Conservation (phyloP, 2,797 vertebrate genomes). For the Takifugu ocellatus region DNA sequence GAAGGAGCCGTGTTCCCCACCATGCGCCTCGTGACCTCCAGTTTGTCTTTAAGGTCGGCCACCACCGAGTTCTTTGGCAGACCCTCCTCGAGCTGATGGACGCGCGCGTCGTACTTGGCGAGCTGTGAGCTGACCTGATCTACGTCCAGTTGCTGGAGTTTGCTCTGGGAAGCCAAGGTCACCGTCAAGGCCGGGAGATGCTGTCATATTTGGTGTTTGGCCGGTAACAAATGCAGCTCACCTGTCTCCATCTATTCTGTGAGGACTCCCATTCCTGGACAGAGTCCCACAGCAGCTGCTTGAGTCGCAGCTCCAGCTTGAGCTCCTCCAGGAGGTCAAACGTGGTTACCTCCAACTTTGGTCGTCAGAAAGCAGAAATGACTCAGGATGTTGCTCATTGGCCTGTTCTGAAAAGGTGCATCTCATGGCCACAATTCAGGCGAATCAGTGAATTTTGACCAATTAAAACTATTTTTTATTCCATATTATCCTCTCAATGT, state of each 20-base stretch:
- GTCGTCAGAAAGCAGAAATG: conserved; percentile 2
- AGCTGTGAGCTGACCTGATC: conserved; percentile 77
- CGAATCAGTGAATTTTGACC: neutral
- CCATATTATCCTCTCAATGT: no score
- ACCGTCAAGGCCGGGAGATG: conserved; percentile 34
- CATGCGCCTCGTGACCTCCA: conserved; percentile 81
- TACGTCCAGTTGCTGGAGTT: conserved; percentile 74
- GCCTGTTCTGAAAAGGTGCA: neutral
- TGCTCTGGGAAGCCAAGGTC: conserved; percentile 47
- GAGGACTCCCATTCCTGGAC: conserved; percentile 79
- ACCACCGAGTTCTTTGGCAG: conserved; percentile 79
- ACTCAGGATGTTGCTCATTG: neutral
- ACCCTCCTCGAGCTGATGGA: conserved; percentile 83
- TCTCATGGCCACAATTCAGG: neutral
- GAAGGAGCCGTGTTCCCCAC: conserved; percentile 53
- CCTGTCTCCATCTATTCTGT: conserved; percentile 77
- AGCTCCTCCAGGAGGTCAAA: conserved; percentile 80
- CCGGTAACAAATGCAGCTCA: conserved; percentile 32
- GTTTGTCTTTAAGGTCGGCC: conserved; percentile 75
- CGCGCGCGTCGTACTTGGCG: conserved; percentile 77
- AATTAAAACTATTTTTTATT: neutral
- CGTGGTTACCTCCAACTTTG: conserved; percentile 82
- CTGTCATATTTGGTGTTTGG: neutral
- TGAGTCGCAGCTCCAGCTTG: conserved; percentile 76
- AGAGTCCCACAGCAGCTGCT: conserved; percentile 82